Percentiles rank a stretch among this genome's conserved stretches.
These are phyloP conservation scores for Fissipunctia ypsillon DNA, from an alignment of 2,888 invertebrate species.

Conservation along the genomic window DNA sequence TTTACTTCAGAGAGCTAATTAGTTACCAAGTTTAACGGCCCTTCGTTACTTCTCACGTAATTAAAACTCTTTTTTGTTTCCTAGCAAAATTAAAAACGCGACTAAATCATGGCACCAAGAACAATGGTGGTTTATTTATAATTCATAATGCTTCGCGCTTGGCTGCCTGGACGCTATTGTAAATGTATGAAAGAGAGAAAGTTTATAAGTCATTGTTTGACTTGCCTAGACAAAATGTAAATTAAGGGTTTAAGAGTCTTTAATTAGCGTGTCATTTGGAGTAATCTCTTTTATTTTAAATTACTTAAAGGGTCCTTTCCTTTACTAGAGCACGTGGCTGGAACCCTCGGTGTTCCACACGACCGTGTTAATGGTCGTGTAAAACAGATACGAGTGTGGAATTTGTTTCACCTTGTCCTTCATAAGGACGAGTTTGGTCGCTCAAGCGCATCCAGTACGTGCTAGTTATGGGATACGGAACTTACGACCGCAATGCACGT, in stretches of 20 bases:
- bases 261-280: conserved; percentile 57
- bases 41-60: conserved; percentile 66
- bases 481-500: conserved; percentile 41
- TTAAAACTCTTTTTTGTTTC: conserved; percentile 72
- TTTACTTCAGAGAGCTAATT: conserved; percentile 68
- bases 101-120: conserved; percentile 74
- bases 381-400: conserved; percentile 43
- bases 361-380: conserved; percentile 46
- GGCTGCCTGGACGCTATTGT: conserved; percentile 70
- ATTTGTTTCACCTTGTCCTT: conserved; percentile 55
- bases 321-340: conserved; percentile 41
- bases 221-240: conserved; percentile 64
- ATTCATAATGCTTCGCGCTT: conserved; percentile 77
- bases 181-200: conserved; percentile 63
- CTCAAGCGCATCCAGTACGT: conserved; percentile 67
- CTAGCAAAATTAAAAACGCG: conserved; percentile 74
- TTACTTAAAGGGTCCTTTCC: conserved; percentile 12
- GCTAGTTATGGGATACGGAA: conserved; percentile 48
- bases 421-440: conserved; percentile 57
- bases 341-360: conserved; percentile 19
- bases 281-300: conserved; percentile 25
- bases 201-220: conserved; percentile 69
- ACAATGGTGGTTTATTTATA: conserved; percentile 74
- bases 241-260: conserved; percentile 53
- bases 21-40: conserved; percentile 71